These are phyloP conservation scores for Leptodactylus fallax DNA, from an alignment of 2,797 vertebrate species.

Conservation along the genomic window DNA sequence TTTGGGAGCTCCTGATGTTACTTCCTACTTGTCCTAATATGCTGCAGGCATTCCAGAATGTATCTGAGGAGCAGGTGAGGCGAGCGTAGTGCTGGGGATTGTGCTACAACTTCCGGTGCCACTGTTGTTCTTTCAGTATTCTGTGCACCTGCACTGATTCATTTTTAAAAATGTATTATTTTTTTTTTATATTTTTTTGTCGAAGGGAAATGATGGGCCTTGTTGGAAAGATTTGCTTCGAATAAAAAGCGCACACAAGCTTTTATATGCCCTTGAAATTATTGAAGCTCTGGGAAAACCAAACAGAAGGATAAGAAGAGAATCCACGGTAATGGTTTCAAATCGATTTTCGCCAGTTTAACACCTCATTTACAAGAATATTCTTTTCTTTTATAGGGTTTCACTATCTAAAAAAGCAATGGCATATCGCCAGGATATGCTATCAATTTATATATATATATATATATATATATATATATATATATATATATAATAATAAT, in stretches of 20 bases:
- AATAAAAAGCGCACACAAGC: slow-evolving; percentile 97
- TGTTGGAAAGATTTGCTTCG: slow-evolving; percentile 96
- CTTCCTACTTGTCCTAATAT: slow-evolving; percentile 98
- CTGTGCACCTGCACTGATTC: background rate
- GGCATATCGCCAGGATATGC: background rate
- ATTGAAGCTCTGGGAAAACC: slow-evolving; percentile 97
- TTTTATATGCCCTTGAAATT: slow-evolving; percentile 96
- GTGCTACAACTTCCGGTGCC: too few relatives aligned
- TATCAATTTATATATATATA: too few relatives aligned
- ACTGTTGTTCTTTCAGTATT: background rate
- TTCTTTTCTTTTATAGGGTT: too few relatives aligned
- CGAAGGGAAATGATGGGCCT: slow-evolving; percentile 87
- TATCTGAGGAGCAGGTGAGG: slow-evolving; percentile 91
- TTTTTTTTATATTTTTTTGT: slow-evolving; percentile 32
- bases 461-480: too few relatives aligned
- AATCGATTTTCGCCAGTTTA: background rate
- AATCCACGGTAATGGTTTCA: slow-evolving; percentile 86
- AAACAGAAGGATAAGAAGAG: slow-evolving; percentile 93
- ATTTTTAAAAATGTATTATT: background rate
- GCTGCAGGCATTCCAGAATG: slow-evolving; percentile 97
- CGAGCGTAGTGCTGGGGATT: too few relatives aligned
- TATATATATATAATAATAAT: too few relatives aligned
- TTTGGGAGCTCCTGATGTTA: slow-evolving; percentile 98
- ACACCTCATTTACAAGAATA: too few relatives aligned
- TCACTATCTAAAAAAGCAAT: too few relatives aligned